A percentile compares a stretch with the other conserved stretches of the same genome.
phyloP scores from a whole-genome alignment of 2,888 invertebrate species.

The Priocnemis perturbator region DNA sequence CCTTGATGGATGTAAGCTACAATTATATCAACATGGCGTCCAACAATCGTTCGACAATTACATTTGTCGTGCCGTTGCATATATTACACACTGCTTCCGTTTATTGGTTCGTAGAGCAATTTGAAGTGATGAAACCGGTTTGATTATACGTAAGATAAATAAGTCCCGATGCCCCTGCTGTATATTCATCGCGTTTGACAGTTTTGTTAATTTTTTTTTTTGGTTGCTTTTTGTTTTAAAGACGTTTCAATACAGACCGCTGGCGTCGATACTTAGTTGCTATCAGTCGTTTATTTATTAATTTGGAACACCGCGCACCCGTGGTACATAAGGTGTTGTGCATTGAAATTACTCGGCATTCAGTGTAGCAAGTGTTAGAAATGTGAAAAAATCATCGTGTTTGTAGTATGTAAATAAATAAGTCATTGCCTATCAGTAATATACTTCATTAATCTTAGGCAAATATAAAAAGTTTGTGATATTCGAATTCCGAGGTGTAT shows the following conservation, averaged over 20 bases:
- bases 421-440: constrained; percentile 64
- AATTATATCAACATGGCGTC: constrained; percentile 3
- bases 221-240: neutral
- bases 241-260: constrained; percentile 56
- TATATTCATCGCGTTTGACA: constrained; percentile 37
- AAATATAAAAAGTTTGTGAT: constrained; percentile 65
- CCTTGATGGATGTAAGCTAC: constrained; percentile 12
- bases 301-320: constrained; percentile 48
- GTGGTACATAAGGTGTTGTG: constrained; percentile 48
- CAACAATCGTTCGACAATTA: constrained; percentile 28
- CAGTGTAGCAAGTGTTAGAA: constrained; percentile 61
- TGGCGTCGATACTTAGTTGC: constrained; percentile 70
- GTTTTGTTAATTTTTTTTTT: constrained; percentile 17
- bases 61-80: constrained; percentile 27
- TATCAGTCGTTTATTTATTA: constrained; percentile 71
- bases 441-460: constrained; percentile 66
- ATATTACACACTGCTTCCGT: constrained; percentile 45
- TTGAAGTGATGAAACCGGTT: constrained; percentile 58
- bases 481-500: constrained; percentile 44
- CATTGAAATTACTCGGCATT: constrained; percentile 53
- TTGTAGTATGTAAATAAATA: constrained; percentile 66
- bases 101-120: constrained; percentile 52
- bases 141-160: constrained; percentile 58
- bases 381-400: constrained; percentile 68
- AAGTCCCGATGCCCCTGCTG: constrained; percentile 66